A percentile compares a stretch with the other conserved stretches of the same genome.
Evolutionary conservation across 2,797 vertebrate genomes (phyloP).

Genomic region (Dipus sagitta): DNA sequence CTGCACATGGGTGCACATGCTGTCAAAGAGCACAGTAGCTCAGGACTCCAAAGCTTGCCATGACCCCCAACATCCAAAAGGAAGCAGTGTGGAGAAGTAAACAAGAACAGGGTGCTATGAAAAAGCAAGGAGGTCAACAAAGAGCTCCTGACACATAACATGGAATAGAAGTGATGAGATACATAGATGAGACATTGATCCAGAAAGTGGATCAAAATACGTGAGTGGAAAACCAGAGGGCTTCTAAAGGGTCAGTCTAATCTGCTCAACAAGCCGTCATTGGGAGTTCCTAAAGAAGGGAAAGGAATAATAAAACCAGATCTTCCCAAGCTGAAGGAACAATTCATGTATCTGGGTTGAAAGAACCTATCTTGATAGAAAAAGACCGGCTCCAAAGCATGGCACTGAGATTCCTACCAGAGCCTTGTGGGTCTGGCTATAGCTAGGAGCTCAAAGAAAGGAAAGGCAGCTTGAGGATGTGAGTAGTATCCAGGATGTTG

Average conservation of each 20-base stretch:
- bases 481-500: not conserved
- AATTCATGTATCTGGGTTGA: not conserved
- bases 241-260: not conserved
- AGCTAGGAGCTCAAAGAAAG: not conserved
- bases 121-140: not conserved
- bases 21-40: not conserved
- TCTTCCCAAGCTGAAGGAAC: not conserved
- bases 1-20: fast-evolving
- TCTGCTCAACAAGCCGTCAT: not conserved
- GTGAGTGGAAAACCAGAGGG: not conserved
- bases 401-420: not conserved
- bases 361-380: not conserved
- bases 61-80: not conserved
- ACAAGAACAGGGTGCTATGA: not conserved
- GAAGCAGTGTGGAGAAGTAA: not conserved
- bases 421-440: no score
- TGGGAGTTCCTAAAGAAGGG: not conserved
- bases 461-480: not conserved
- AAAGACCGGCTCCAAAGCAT: not conserved
- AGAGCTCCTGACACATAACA: not conserved
- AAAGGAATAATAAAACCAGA: not conserved
- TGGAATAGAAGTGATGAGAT: not conserved
- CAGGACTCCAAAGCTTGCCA: not conserved
- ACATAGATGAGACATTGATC: not conserved
- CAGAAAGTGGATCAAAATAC: not conserved